These are phyloP conservation scores for Mayetiola destructor DNA, from an alignment of 2,888 invertebrate genomes.

Conservation along the genomic window DNA sequence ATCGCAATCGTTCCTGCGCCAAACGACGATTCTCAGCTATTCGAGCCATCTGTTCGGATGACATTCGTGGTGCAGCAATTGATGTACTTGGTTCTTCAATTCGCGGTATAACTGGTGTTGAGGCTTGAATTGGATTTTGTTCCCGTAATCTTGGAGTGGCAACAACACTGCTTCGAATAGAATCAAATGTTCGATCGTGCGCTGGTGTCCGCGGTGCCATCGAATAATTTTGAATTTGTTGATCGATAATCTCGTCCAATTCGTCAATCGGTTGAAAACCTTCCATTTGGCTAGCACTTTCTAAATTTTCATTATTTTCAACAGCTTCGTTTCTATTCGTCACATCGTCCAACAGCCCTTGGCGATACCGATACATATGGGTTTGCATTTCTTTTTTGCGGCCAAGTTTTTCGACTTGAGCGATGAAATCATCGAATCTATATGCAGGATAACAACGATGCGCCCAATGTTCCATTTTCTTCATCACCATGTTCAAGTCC, in stretches of 20 bases:
- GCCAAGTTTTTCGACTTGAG: constrained; percentile 58
- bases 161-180: constrained; percentile 1
- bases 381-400: constrained; percentile 63
- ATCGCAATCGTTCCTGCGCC: constrained; percentile 44
- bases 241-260: constrained; percentile 47
- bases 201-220: background rate
- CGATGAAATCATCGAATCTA: constrained; percentile 72
- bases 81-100: background rate
- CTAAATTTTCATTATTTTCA: constrained; percentile 37
- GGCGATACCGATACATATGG: constrained; percentile 49
- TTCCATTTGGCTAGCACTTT: constrained; percentile 21
- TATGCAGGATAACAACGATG: constrained; percentile 83
- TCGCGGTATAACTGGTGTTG: constrained; percentile 1
- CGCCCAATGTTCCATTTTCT: constrained; percentile 82
- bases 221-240: constrained; percentile 39
- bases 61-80: constrained; percentile 26
- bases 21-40: constrained; percentile 51
- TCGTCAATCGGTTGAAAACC: constrained; percentile 40
- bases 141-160: constrained; percentile 2
- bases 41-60: constrained; percentile 49
- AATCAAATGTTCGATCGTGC: constrained; percentile 11
- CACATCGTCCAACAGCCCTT: constrained; percentile 37
- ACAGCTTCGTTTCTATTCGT: constrained; percentile 29
- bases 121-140: constrained; percentile 4
- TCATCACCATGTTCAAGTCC: constrained; percentile 67